Evolutionary conservation across 2,797 vertebrate genomes (phyloP).

Genomic region (Xiphophorus birchmanni): DNA sequence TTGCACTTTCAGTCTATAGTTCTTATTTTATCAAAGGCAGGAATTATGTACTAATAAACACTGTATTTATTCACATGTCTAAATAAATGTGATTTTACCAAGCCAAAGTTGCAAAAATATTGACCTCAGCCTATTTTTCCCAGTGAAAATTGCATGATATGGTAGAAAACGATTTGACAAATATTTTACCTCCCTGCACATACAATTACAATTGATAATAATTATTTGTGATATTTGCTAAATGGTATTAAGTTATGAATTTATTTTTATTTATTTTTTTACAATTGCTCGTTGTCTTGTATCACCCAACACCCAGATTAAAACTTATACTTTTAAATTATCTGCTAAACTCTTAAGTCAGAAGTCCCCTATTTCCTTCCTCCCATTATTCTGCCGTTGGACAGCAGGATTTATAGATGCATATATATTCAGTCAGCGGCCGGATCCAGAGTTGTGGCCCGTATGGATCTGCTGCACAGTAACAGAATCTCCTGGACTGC

Average conservation of each 20-base stretch:
- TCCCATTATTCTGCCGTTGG: constrained; percentile 53
- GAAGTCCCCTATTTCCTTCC: constrained; percentile 49
- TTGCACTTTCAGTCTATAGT: neutral
- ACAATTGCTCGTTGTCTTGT: neutral
- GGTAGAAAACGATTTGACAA: neutral
- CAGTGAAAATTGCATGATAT: neutral
- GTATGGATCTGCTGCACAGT: constrained; percentile 78
- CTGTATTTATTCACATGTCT: neutral
- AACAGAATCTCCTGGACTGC: constrained; percentile 77
- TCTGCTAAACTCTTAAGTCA: constrained; percentile 42
- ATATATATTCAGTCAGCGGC: constrained; percentile 72
- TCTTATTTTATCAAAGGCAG: neutral
- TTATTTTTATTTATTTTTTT: neutral
- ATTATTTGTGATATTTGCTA: neutral
- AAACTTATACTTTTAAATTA: constrained; percentile 37
- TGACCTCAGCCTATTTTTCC: neutral
- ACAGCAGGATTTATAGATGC: constrained; percentile 72
- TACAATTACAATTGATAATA: neutral
- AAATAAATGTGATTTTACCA: neutral
- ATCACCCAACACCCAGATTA: neutral
- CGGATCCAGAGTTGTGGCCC: constrained; percentile 71
- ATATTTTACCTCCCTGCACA: neutral
- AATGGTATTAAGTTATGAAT: neutral
- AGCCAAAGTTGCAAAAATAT: neutral
- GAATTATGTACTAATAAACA: neutral